Conservation (phyloP, 2,888 invertebrate species). For the Caenorhabditis macrosperma region DNA sequence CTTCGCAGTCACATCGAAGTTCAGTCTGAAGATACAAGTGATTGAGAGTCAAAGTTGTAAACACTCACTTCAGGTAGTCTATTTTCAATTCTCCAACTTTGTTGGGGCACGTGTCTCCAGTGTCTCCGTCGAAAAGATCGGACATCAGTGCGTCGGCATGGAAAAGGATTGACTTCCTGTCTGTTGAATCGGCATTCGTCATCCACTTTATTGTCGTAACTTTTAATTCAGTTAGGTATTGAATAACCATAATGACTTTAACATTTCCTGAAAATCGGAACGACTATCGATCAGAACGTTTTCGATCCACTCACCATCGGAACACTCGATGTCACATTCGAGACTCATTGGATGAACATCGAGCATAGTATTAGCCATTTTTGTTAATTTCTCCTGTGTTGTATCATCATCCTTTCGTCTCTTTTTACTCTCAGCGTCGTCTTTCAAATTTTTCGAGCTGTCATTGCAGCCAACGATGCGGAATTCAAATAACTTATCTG, state of each 20-base stretch:
- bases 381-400: constrained; percentile 29
- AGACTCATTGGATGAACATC: constrained; percentile 54
- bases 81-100: constrained; percentile 61
- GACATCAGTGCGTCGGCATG: constrained; percentile 54
- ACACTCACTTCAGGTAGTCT: constrained; percentile 56
- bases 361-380: constrained; percentile 19
- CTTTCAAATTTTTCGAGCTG: neutral
- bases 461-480: constrained; percentile 32
- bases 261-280: constrained; percentile 31
- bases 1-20: constrained; percentile 47
- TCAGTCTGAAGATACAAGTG: constrained; percentile 40
- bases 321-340: constrained; percentile 35
- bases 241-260: constrained; percentile 40
- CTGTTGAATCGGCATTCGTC: constrained; percentile 1
- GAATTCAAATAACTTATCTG: constrained; percentile 48
- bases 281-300: neutral
- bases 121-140: constrained; percentile 57
- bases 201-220: constrained; percentile 56
- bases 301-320: too few relatives aligned
- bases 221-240: constrained; percentile 55
- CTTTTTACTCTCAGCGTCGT: constrained; percentile 37
- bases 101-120: constrained; percentile 59
- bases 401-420: constrained; percentile 42
- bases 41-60: neutral
- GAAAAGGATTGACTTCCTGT: constrained; percentile 24